Conservation (phyloP, 2,797 vertebrate genomes). For the Amphiprion clarkii region DNA sequence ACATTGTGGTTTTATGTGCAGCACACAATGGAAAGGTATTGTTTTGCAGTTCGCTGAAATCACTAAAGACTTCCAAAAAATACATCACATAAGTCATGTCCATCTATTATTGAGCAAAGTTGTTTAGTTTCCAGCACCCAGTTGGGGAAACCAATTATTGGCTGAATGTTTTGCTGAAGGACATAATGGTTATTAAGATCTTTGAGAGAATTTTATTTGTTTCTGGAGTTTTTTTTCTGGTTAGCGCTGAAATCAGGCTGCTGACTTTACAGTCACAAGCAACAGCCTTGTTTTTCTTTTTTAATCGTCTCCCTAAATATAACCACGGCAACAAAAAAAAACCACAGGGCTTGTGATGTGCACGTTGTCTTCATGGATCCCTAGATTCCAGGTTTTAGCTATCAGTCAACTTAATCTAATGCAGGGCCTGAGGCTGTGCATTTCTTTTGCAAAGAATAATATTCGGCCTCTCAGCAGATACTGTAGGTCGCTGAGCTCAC, state of each 20-base stretch:
- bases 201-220: not conserved
- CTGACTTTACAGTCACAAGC: conserved; percentile 17
- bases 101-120: not conserved
- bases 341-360: conserved; percentile 11
- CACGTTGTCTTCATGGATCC: conserved; percentile 43
- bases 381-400: conserved; percentile 47
- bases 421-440: conserved; percentile 59
- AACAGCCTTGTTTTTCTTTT: conserved; percentile 11
- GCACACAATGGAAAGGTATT: not conserved
- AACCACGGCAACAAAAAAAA: conserved; percentile 8
- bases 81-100: not conserved
- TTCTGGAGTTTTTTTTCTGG: not conserved
- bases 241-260: not conserved
- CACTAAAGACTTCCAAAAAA: not conserved
- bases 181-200: not conserved
- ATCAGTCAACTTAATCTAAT: conserved; percentile 76
- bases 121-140: not conserved
- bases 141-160: not conserved
- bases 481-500: conserved; percentile 71
- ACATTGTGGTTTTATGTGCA: not conserved
- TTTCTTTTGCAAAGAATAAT: conserved; percentile 67
- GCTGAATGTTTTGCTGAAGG: conserved; percentile 1
- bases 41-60: not conserved
- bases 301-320: conserved; percentile 6
- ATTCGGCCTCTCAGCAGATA: conserved; percentile 65